Evolutionary conservation across 1,140 invertebrate genomes (phyloP), one percentile per base, ranked within the genome.

Genomic region (Tetragnatha versicolor): DNA sequence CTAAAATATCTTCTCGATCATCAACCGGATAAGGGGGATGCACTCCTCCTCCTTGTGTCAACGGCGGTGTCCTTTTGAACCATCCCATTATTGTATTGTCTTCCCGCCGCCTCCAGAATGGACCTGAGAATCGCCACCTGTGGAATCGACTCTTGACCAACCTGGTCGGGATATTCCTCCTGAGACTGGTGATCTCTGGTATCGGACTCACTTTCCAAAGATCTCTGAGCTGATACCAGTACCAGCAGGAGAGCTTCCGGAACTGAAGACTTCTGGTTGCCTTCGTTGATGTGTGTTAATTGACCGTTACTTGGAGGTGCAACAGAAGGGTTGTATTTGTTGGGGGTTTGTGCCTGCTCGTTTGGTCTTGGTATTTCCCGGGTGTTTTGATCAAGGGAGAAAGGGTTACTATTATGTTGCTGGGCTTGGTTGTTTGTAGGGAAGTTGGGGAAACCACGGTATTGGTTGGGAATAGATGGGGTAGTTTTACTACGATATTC

Each of bases 161-260:
- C 47, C 9, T 69, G 17, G 20, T 69, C 37, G 4, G 45, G 9
- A 25, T 22, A 29, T 10, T 31, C 42, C 6, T 39, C 35, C 25
- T 20, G 7, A 17, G n/a, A 17, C n/a, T 9, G 12, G n/a, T 51
- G 17, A 3, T 42, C 37, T 25, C 10, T 25, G 27, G 47, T 33
- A 25, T n/a, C 29, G 3, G 20, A 35, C 10, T 29, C 29, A 63
- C 14, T 12, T 27, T 17, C 12, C 22, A n/a, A 22, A 33, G 66
- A 22, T 22, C 10, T 14, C 31, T 69, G 51, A 12, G 47, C n/a
- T 10, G 66, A 53, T 7, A 69, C 66, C 0, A 69, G 27, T 0
- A 69, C 66, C 14, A 69, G n/a, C n/a, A 69, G n/a, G 4, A 69
- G 22, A 53, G 66, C 66, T 37, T 69, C 27, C 4, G 66, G 66